Base-by-base conservation (phyloP, 1,140 invertebrate species). In the Gonioctena quinquepunctata region DNA sequence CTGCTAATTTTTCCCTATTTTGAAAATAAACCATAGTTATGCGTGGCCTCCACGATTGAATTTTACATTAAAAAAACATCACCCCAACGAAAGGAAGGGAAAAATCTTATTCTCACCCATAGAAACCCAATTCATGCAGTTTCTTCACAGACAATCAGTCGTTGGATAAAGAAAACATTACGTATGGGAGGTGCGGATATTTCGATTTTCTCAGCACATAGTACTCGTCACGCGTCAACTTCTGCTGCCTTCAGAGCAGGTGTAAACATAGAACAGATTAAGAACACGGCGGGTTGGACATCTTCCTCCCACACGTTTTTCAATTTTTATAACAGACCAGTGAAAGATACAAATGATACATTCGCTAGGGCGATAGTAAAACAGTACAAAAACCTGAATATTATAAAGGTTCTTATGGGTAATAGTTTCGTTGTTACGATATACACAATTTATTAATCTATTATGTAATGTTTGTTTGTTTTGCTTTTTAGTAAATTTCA, bases 271-370 rank as follows among this genome's bases (percentile, higher is more conserved):
- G 13, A 68, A 33, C 8, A 28, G 13, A 68, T 68, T 28, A 68
- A 25, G 27, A 52, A 68, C 11, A 25, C 28, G 11, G 66, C 52
- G 22, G 56, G 66, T 6, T 68, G 26, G 66, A 21, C 16, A 11
- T n/a, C 19, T 19, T n/a, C 33, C 2, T 59, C 66, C 19, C 16
- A 7, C 6, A 26, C 27, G 5, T 61, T 68, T 42, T 26, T 13
- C 11, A 60, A 68, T 28, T 68, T 68, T 7, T 68, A 68, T 33
- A 59, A 49, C 16, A 68, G 66, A 22, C 54, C 66, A 19, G 21
- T 67, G 16, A n/a, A n/a, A n/a, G n/a, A n/a, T n/a, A n/a, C n/a
- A n/a, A n/a, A n/a, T n/a, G n/a, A n/a, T n/a, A n/a, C n/a, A n/a
- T n/a, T n/a, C n/a, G n/a, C n/a, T n/a, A n/a, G n/a, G n/a, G n/a